phyloP scores from a whole-genome alignment of 2,888 invertebrate genomes.

The Ornithoptera alexandrae region DNA sequence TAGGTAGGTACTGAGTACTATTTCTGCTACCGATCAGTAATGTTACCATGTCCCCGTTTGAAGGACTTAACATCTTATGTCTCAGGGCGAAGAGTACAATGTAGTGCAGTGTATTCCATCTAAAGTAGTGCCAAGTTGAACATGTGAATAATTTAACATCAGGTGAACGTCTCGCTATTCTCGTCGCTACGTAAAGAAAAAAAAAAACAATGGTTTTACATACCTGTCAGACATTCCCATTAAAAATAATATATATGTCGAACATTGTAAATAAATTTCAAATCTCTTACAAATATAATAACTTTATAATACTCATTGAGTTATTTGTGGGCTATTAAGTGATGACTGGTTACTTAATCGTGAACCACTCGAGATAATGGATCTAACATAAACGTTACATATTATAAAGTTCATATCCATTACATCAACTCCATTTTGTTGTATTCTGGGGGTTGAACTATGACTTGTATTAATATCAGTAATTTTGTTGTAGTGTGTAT shows the following conservation, averaged over 20 bases:
- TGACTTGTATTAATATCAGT: not conserved
- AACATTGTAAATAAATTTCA: constrained; percentile 1
- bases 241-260: not conserved
- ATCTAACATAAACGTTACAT: constrained; percentile 17
- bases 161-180: no score
- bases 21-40: no score
- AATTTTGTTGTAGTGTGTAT: not conserved
- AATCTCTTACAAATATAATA: constrained; percentile 1
- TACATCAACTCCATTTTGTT: constrained; percentile 12
- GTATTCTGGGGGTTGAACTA: not conserved
- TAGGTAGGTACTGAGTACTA: no score
- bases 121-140: no score
- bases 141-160: no score
- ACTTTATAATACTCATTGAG: not conserved
- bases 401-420: constrained; percentile 8
- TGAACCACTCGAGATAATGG: constrained; percentile 21
- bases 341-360: constrained; percentile 26
- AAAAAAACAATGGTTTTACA: not conserved
- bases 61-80: no score
- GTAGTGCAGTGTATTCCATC: no score
- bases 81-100: no score
- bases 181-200: no score
- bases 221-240: not conserved
- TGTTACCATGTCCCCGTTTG: no score
- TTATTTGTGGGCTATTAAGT: constrained; percentile 18